A percentile compares a stretch with the other conserved stretches of the same genome.
phyloP scores from a whole-genome alignment of 2,888 invertebrate species.

The Helobdella robusta region DNA sequence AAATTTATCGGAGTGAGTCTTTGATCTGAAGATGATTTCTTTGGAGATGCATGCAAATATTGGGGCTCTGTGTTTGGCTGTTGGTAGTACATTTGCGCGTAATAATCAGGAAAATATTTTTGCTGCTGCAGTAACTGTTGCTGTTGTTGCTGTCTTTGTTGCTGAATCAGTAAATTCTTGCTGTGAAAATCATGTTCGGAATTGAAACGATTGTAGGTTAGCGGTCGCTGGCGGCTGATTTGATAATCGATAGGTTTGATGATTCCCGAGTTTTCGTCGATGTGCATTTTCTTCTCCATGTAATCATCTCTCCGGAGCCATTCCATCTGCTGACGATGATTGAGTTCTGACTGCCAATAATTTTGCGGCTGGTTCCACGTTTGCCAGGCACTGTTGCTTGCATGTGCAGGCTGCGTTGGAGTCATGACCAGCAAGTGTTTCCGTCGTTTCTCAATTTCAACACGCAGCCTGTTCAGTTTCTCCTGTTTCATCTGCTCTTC shows the following conservation, averaged over 20 bases:
- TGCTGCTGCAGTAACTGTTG: no score
- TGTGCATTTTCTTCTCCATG: not conserved
- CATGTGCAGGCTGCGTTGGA: slow-evolving; percentile 36
- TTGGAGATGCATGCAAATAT: no score
- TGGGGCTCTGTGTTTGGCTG: slow-evolving; percentile 1
- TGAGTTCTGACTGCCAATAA: not conserved
- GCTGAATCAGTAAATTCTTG: no score
- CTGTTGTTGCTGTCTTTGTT: no score
- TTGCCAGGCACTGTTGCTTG: slow-evolving; percentile 6
- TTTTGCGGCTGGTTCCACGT: not conserved
- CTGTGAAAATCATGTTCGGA: not conserved
- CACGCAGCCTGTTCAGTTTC: slow-evolving; percentile 56
- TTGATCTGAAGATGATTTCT: no score
- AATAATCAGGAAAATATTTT: no score
- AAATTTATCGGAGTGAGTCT: not conserved
- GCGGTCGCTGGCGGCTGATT: slow-evolving; percentile 8
- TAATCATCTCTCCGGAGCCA: not conserved
- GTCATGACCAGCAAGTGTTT: slow-evolving; percentile 56
- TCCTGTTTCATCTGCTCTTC: slow-evolving; percentile 57
- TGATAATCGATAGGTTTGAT: slow-evolving; percentile 47
- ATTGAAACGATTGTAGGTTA: not conserved
- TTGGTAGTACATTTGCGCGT: not conserved
- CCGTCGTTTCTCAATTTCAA: slow-evolving; percentile 57
- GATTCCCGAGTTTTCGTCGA: slow-evolving; percentile 40
- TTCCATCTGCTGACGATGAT: not conserved